Evolutionary conservation across 2,797 vertebrate genomes (phyloP), one percentile per base, ranked within the genome.

Genomic region (Eulemur albifrons): DNA sequence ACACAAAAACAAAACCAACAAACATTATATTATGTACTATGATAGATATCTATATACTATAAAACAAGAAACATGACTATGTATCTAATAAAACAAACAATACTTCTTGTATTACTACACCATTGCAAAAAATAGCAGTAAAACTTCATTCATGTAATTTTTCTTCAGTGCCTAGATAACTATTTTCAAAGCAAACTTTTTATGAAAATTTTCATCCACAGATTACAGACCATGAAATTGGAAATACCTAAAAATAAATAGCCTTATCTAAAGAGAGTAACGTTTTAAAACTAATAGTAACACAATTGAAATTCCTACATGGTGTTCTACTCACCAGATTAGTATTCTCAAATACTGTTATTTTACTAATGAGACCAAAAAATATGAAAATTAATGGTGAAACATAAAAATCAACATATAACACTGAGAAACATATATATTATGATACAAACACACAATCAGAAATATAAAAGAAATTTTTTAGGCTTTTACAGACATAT

Each of bases 61-160:
- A 90, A 96, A 86, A 82, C 17, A 92, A 87, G 43, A 79, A 95
- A 96, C 1, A 65, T 72, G 14, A 82, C 32, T 67, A 61, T 59
- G 40, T 54, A 30, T 95, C 14, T 84, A 75, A 93, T n/a, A 61
- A 2, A 97, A 43, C n/a, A 84, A 50, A 81, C 4, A 95, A 69
- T 43, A 69, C 54, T 75, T 67, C 6, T 48, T 88, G 20, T n/a
- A 59, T 73, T 61, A 87, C 57, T 79, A 89, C 2, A 84, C 11
- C 25, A 81, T 4, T 86, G 32, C 23, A 85, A 88, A 93, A 91
- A 87, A 61, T 61, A 82, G 45, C 7, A 72, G 11, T 86, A 70
- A 91, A 94, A 77, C 6, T 45, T 80, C n/a, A 95, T 88, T 85
- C 61, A 79, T 48, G 23, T 59, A 75, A 80, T 79, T 86, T 57